Evolutionary conservation across 2,113 vertebrate genomes (phyloP).

Genomic region (Psephotus haematonotus): DNA sequence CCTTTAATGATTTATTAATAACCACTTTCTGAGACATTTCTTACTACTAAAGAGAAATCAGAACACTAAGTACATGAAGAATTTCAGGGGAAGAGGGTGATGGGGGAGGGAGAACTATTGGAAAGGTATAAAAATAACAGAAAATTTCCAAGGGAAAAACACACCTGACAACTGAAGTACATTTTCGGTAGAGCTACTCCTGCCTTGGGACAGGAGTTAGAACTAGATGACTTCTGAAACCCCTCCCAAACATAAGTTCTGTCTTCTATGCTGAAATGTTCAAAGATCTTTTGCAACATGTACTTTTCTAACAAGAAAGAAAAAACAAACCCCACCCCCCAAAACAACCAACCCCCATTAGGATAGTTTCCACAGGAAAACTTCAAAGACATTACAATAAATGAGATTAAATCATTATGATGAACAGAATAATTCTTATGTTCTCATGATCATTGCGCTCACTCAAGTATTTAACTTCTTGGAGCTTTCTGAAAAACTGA

Average conservation of each 20-base stretch:
- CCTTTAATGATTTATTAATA: slow-evolving; percentile 74
- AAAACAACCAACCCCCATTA: not conserved
- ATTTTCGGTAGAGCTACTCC: not conserved
- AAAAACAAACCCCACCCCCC: too few relatives aligned
- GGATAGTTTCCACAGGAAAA: not conserved
- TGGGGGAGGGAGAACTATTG: not conserved
- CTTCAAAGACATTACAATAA: not conserved
- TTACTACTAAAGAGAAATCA: slow-evolving; percentile 56
- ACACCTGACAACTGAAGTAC: not conserved
- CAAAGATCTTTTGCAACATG: not conserved
- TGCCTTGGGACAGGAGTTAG: not conserved
- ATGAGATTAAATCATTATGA: not conserved
- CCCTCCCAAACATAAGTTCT: not conserved
- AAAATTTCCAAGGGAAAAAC: not conserved
- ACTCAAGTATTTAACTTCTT: not conserved
- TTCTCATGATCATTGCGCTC: not conserved
- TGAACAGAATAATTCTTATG: not conserved
- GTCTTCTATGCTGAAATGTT: not conserved
- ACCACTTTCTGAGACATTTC: slow-evolving; percentile 58
- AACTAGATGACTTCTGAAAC: not conserved
- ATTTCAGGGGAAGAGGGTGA: not conserved
- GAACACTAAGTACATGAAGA: slow-evolving; percentile 53
- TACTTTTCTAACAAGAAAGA: not conserved
- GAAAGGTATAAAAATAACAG: not conserved
- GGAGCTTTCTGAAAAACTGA: not conserved